Percentiles rank a stretch among this genome's conserved stretches.
phyloP scores from a whole-genome alignment of 2,797 vertebrate species.

The Vireo griseus region DNA sequence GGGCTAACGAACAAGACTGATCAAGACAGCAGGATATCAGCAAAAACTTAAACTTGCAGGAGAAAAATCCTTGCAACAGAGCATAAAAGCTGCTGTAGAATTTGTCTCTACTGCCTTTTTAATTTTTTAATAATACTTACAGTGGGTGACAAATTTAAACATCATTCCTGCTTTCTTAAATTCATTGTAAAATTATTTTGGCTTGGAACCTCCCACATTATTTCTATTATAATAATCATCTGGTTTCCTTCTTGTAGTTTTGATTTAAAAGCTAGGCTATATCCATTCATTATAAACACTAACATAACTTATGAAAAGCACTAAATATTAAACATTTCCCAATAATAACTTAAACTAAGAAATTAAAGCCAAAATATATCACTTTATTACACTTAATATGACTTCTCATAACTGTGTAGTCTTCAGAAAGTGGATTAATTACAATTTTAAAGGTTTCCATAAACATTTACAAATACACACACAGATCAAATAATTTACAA shows the following conservation, averaged over 20 bases:
- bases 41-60: not conserved
- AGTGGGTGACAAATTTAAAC: not conserved
- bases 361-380: not conserved
- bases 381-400: not conserved
- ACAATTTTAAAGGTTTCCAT: not conserved
- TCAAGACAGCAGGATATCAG: not conserved
- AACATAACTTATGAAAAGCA: not conserved
- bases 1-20: not conserved
- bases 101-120: not conserved
- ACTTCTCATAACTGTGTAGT: not conserved
- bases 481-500: not conserved
- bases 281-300: not conserved
- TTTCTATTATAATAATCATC: not conserved
- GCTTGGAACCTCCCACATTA: not conserved
- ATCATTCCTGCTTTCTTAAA: not conserved
- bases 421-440: not conserved
- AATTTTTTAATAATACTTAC: not conserved
- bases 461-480: not conserved
- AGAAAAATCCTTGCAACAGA: not conserved
- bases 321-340: not conserved
- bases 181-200: not conserved
- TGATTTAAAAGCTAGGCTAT: not conserved
- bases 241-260: not conserved
- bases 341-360: not conserved
- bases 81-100: not conserved